Evolutionary conservation across 2,888 invertebrate species (phyloP).

Genomic region (Panzeria rudis): DNA sequence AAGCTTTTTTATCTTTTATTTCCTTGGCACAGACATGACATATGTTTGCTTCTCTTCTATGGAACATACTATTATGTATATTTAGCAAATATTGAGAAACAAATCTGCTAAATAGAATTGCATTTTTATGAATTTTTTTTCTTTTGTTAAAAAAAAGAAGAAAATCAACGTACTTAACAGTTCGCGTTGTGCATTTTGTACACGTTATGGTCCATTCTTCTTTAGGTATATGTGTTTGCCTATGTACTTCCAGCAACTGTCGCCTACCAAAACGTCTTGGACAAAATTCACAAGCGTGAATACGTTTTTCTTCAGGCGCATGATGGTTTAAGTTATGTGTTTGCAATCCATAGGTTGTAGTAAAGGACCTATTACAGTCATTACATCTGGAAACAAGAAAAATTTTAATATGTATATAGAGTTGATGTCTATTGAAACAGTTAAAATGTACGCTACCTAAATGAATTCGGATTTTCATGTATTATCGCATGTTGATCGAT

Average conservation of each 20-base stretch:
- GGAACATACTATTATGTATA: slow-evolving; percentile 78
- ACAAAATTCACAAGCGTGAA: slow-evolving; percentile 81
- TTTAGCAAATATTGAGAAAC: slow-evolving; percentile 79
- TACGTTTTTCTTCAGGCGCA: slow-evolving; percentile 79
- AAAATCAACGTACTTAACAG: slow-evolving; percentile 74
- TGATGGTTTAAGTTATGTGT: slow-evolving; percentile 81
- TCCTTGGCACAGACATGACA: slow-evolving; percentile 83
- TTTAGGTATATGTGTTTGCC: slow-evolving; percentile 79
- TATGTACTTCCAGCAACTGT: slow-evolving; percentile 80
- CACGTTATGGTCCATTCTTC: slow-evolving; percentile 78
- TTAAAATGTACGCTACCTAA: slow-evolving; percentile 77
- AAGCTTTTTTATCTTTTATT: slow-evolving; percentile 81
- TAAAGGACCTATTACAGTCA: slow-evolving; percentile 80
- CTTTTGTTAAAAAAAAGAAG: neutral
- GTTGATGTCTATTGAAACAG: neutral
- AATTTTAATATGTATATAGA: neutral
- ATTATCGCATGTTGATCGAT: slow-evolving; percentile 82
- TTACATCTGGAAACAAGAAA: slow-evolving; percentile 77
- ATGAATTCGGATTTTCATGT: slow-evolving; percentile 82
- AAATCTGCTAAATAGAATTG: slow-evolving; percentile 75
- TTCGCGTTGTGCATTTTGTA: slow-evolving; percentile 77
- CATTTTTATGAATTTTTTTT: neutral
- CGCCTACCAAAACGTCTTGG: slow-evolving; percentile 80
- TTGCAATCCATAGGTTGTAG: slow-evolving; percentile 80
- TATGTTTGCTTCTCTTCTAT: slow-evolving; percentile 80